Percentiles rank a stretch among this genome's conserved stretches.
phyloP scores from a whole-genome alignment of 2,888 invertebrate genomes.

The Mythimna lalbum region DNA sequence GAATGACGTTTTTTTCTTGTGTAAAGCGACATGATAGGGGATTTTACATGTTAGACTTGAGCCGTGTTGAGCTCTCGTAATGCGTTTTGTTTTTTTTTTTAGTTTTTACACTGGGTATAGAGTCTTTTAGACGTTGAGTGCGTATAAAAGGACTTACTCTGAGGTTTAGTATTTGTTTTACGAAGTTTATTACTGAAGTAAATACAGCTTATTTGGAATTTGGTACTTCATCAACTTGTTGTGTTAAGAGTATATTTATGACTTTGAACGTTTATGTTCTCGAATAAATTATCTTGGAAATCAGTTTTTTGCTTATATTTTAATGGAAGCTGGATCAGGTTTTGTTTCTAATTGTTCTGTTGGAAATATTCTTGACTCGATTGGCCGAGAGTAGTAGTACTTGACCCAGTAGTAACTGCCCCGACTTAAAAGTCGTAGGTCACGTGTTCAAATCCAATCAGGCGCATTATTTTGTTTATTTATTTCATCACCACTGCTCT shows the following conservation, averaged over 20 bases:
- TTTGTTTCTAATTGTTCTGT: too few species aligned
- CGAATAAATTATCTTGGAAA: not conserved
- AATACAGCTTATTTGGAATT: slow-evolving; percentile 10
- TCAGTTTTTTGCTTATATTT: not conserved
- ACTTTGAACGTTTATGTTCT: slow-evolving; percentile 3
- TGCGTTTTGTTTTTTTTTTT: slow-evolving; percentile 58
- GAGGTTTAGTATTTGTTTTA: slow-evolving; percentile 31
- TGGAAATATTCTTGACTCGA: too few species aligned
- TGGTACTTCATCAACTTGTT: slow-evolving; percentile 8
- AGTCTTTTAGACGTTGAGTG: slow-evolving; percentile 51
- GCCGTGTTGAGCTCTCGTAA: slow-evolving; percentile 53
- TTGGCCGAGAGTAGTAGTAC: too few species aligned
- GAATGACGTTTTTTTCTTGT: slow-evolving; percentile 70
- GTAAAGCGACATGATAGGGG: slow-evolving; percentile 61
- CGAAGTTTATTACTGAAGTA: slow-evolving; percentile 30
- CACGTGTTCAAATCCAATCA: too few species aligned
- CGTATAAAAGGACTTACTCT: slow-evolving; percentile 51
- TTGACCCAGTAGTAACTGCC: too few species aligned
- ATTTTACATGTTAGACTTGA: slow-evolving; percentile 59
- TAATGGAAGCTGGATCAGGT: too few species aligned
- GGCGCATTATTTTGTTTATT: too few species aligned
- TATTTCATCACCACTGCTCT: too few species aligned
- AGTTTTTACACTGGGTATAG: slow-evolving; percentile 55
- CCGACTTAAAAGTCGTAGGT: too few species aligned
- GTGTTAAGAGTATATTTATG: slow-evolving; percentile 2